Percentiles rank a stretch among this genome's conserved stretches.
Conservation (phyloP, 2,888 invertebrate genomes). For the Molanna angustata region DNA sequence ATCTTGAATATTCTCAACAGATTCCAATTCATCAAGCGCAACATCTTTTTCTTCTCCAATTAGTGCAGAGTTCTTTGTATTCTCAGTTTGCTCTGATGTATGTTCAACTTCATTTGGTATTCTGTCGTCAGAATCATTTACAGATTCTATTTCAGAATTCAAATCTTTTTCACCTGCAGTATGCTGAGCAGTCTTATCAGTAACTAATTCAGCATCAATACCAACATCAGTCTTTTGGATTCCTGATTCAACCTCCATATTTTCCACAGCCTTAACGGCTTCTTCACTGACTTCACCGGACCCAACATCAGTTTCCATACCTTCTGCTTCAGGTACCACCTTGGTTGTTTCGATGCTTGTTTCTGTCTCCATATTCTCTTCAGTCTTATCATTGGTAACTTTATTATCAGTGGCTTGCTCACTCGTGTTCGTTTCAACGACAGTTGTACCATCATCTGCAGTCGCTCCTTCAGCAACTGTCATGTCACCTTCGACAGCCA, state of each 20-base stretch:
- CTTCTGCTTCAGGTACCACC: not conserved
- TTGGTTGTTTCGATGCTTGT: not conserved
- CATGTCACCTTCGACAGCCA: not conserved
- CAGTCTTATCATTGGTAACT: not conserved
- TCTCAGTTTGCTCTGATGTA: not conserved
- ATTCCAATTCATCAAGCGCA: not conserved
- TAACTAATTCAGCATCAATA: not conserved
- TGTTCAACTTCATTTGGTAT: not conserved
- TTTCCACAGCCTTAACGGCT: not conserved
- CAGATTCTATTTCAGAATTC: not conserved
- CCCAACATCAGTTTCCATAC: not conserved
- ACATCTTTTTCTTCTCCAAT: conserved; percentile 7
- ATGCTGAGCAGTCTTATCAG: not conserved
- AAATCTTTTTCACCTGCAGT: too few species aligned
- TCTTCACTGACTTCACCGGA: conserved; percentile 2
- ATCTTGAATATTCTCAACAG: not conserved
- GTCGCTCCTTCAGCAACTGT: not conserved
- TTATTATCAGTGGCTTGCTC: too few species aligned
- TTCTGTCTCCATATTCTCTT: not conserved
- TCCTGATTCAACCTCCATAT: conserved; percentile 1
- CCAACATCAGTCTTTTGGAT: not conserved
- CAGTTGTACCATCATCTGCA: not conserved
- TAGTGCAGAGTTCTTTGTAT: not conserved
- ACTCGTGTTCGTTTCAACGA: not conserved
- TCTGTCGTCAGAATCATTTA: not conserved